phyloP scores from a whole-genome alignment of 1,140 invertebrate genomes.

The Phortica variegata region DNA sequence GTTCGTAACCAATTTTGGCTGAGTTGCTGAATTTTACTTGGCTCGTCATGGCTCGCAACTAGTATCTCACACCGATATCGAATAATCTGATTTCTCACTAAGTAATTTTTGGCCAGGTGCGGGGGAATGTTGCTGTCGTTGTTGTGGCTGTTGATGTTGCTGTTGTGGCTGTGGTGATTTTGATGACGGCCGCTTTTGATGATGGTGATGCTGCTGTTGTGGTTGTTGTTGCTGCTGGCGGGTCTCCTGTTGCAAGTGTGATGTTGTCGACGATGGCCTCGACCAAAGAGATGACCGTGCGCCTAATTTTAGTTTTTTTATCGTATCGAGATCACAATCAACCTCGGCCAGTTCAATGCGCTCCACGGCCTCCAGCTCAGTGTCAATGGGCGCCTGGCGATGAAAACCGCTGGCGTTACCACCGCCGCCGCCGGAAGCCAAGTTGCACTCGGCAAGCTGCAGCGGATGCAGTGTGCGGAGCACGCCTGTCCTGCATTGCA shows the following conservation, averaged over 20 bases:
- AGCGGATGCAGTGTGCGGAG: slow-evolving; percentile 64
- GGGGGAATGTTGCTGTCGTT: slow-evolving; percentile 51
- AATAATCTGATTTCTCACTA: slow-evolving; percentile 54
- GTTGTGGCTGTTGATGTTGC: slow-evolving; percentile 41
- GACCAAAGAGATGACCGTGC: slow-evolving; percentile 73
- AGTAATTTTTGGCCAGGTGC: slow-evolving; percentile 52
- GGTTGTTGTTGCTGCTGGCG: slow-evolving; percentile 37
- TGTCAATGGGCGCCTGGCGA: slow-evolving; percentile 55
- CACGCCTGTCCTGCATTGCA: slow-evolving; percentile 60
- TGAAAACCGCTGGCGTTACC: slow-evolving; percentile 33
- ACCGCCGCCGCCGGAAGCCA: slow-evolving; percentile 1
- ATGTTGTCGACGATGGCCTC: slow-evolving; percentile 60
- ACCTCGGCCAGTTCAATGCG: slow-evolving; percentile 66
- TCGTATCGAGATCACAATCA: slow-evolving; percentile 74
- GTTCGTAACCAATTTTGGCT: no score
- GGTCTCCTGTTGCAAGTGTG: slow-evolving; percentile 59
- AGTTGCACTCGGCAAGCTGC: slow-evolving; percentile 49
- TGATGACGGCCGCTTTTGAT: slow-evolving; percentile 39
- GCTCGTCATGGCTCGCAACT: no score
- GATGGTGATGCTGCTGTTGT: slow-evolving; percentile 36
- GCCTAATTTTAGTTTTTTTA: slow-evolving; percentile 73
- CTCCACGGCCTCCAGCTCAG: slow-evolving; percentile 38
- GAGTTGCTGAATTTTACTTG: no score
- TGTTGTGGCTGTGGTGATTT: slow-evolving; percentile 49
- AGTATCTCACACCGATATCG: slow-evolving; percentile 56